Percentiles rank a stretch among this genome's conserved stretches.
Conservation (phyloP, 2,888 invertebrate genomes). For the Lymantria monacha region DNA sequence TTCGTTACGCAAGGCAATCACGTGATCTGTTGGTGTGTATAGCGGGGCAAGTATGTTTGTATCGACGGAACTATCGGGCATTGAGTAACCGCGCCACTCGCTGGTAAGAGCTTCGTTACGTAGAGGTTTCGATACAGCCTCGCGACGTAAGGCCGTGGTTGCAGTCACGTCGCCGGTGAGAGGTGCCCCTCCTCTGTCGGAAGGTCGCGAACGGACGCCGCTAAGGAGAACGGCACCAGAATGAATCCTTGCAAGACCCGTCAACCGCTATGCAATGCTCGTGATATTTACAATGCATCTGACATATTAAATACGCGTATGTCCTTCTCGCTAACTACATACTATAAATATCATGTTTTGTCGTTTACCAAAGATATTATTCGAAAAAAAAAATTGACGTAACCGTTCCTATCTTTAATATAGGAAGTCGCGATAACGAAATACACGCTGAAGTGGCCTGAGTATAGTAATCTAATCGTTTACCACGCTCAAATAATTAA, state of each 20-base stretch:
- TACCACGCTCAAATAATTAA: constrained; percentile 55
- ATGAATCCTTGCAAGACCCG: constrained; percentile 73
- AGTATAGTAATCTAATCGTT: constrained; percentile 60
- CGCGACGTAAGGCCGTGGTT: constrained; percentile 80
- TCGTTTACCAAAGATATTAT: constrained; percentile 19
- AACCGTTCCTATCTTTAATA: constrained; percentile 42
- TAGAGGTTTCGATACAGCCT: constrained; percentile 80
- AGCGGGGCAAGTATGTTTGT: constrained; percentile 61
- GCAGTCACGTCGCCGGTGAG: constrained; percentile 80
- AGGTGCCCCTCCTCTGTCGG: constrained; percentile 77
- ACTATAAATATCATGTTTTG: constrained; percentile 24
- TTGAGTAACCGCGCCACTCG: constrained; percentile 65
- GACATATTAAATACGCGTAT: constrained; percentile 25
- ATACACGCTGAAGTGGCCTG: constrained; percentile 49
- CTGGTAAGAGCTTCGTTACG: constrained; percentile 80
- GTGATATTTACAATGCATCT: constrained; percentile 39
- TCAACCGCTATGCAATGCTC: constrained; percentile 29
- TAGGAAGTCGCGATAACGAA: constrained; percentile 53
- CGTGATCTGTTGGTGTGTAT: constrained; percentile 68
- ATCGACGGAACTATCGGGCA: constrained; percentile 75
- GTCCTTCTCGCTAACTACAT: constrained; percentile 15
- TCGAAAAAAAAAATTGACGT: constrained; percentile 32
- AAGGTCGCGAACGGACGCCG: constrained; percentile 73
- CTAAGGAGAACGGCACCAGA: constrained; percentile 76
- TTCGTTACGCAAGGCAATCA: constrained; percentile 72